Percentiles rank a stretch among this genome's conserved stretches.
Conservation (phyloP, 1,140 invertebrate genomes). For the Ectropis grisescens region DNA sequence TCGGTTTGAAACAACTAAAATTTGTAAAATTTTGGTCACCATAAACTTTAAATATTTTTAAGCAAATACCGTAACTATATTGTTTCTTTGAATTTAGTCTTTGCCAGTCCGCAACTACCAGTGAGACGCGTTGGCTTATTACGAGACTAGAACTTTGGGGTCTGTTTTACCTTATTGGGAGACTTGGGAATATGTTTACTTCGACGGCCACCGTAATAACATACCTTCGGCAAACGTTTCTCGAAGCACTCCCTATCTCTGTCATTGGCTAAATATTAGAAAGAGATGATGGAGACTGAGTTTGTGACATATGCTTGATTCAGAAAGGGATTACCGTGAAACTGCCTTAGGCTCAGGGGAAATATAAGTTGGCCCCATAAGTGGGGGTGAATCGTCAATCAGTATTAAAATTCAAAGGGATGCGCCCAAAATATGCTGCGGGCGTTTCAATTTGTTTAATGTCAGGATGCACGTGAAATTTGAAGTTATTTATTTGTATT, state of each 20-base stretch:
- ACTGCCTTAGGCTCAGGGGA: conserved; percentile 46
- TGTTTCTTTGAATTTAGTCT: no score
- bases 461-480: conserved; percentile 5
- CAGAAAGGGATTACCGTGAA: conserved; percentile 26
- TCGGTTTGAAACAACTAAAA: no score
- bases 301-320: conserved; percentile 21
- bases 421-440: conserved; percentile 17
- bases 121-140: conserved; percentile 57
- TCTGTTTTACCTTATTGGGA: conserved; percentile 44
- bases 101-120: no score
- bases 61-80: no score
- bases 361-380: conserved; percentile 40
- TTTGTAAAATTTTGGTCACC: no score
- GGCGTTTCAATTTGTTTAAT: conserved; percentile 46
- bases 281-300: conserved; percentile 7
- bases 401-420: conserved; percentile 44
- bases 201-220: conserved; percentile 20
- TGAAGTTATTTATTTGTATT: neutral
- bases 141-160: conserved; percentile 62
- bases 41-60: no score
- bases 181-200: conserved; percentile 41
- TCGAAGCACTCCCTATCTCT: neutral
- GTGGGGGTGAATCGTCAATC: conserved; percentile 43
- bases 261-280: conserved; percentile 3
- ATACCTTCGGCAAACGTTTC: conserved; percentile 3